Evolutionary conservation across 2,888 invertebrate species (phyloP).

Genomic region (Acanthosepion pharaonis): DNA sequence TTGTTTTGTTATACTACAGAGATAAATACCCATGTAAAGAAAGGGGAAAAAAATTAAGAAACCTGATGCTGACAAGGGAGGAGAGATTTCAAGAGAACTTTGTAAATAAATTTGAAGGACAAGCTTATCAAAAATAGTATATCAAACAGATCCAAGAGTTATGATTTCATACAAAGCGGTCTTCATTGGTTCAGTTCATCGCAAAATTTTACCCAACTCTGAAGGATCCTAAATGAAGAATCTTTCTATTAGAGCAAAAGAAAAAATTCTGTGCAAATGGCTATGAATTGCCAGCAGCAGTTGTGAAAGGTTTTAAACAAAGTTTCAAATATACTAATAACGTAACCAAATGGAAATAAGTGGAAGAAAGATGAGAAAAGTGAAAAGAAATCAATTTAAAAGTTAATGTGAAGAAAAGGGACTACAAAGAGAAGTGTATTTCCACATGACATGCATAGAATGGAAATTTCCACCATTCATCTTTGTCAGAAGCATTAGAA

Average conservation of each 20-base stretch:
- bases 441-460: constrained; percentile 8
- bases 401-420: not conserved
- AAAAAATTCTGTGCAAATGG: not conserved
- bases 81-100: not conserved
- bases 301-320: not conserved
- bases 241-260: too few species aligned
- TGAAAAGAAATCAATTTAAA: not conserved
- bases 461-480: not conserved
- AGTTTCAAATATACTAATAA: not conserved
- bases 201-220: too few species aligned
- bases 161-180: not conserved
- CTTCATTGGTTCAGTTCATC: too few species aligned
- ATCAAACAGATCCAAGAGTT: not conserved
- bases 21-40: too few species aligned
- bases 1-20: not conserved
- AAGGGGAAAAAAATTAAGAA: too few species aligned
- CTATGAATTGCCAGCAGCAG: not conserved
- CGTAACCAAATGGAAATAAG: not conserved
- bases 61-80: not conserved
- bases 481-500: not conserved
- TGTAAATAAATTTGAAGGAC: not conserved
- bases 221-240: too few species aligned
- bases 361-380: not conserved
- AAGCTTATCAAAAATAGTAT: not conserved
- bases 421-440: not conserved